Evolutionary conservation across 2,797 vertebrate genomes (phyloP), one percentile per base, ranked within the genome.

Genomic region (Mormyrus proboscirostris): DNA sequence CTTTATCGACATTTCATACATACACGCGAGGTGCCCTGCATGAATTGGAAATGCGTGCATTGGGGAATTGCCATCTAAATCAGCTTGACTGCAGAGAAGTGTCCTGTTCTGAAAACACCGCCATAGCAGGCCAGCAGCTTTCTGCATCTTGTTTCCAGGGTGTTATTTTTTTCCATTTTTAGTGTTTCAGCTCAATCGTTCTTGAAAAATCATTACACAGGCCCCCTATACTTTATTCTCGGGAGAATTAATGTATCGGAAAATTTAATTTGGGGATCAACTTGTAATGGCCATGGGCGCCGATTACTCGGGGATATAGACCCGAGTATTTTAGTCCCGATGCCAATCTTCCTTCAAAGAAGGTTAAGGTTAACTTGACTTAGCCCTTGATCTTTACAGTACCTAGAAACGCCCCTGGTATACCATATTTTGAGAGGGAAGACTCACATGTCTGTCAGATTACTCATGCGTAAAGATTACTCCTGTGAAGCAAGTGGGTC

Each of bases 391-490:
- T 9, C 7, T 25, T 62, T 62, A 25, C 57, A 62, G n/a, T 22
- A 59, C 22, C 6, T 8, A 59, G 55, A 59, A 59, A 59, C n/a
- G 19, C 19, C 55, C 55, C 14, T 22, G 29, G 12, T n/a, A 69
- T 69, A 19, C 62, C 29, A 69, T 73, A 73, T 44, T 79, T 79
- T 44, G 38, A 38, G 16, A 9, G 41, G 19, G 7, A 44, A 82
- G 19, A 47, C 76, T 82, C 76, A n/a, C 76, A 47, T 7, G 41
- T 82, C 76, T 82, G 76, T 82, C 76, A 82, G 41, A 82, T 47
- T 47, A 44, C 16, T 82, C 38, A 44, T 82, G 76, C 47, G 76
- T 82, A 82, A 82, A 82, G 76, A 82, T 82, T 82, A 82, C 76
- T 82, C 76, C 38, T 47, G 76, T 82, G 41, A 82, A 82, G 38